These are phyloP conservation scores for Acanthurus tractus DNA, from an alignment of 2,797 vertebrate species.

Conservation along the genomic window DNA sequence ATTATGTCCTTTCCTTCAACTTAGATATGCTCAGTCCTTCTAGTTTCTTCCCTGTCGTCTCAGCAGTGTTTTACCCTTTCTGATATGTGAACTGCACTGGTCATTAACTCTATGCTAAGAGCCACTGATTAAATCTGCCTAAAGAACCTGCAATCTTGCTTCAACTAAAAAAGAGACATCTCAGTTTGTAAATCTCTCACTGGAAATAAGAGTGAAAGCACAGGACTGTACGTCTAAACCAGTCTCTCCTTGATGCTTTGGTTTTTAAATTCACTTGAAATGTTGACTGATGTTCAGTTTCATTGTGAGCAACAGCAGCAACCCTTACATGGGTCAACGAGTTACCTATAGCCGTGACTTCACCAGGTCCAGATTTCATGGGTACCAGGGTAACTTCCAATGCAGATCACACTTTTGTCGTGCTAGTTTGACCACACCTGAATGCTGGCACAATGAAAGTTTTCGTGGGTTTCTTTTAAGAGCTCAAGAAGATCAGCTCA, in stretches of 20 bases:
- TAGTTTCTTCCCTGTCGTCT: background rate
- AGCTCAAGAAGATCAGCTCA: constrained; percentile 10
- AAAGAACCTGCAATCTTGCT: background rate
- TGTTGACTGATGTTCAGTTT: constrained; percentile 7
- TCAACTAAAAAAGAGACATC: background rate
- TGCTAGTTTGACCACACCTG: background rate
- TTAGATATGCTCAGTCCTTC: background rate
- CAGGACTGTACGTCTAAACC: background rate
- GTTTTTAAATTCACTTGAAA: no score
- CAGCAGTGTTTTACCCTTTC: background rate
- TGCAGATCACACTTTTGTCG: constrained; percentile 6
- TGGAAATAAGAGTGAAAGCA: background rate
- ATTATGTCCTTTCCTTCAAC: background rate
- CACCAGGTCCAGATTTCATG: background rate
- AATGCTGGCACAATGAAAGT: background rate
- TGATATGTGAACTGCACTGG: background rate
- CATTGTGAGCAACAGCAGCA: background rate
- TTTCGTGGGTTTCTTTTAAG: constrained; percentile 2
- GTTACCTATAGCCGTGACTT: background rate
- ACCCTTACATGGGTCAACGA: background rate
- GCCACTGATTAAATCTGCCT: constrained; percentile 4
- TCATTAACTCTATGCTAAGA: background rate
- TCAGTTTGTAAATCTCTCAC: background rate
- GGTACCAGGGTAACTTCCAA: background rate
- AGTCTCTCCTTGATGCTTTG: no score